Conservation (phyloP, 2,113 vertebrate species). For the Esox niger region DNA sequence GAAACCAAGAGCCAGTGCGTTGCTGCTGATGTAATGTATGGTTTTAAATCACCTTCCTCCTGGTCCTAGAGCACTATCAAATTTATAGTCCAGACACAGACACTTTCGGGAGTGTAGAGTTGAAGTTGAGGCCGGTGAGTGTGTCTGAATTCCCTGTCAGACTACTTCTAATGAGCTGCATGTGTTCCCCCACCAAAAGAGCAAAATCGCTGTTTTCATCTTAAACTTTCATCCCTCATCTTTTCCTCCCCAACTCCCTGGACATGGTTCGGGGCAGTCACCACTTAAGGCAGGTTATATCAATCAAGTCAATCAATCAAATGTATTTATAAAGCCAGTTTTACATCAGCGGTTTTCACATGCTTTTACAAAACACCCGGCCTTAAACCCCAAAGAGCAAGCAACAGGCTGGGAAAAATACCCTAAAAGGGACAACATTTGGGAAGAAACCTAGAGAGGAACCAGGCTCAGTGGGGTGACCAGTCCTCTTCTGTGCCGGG, state of each 20-base stretch:
- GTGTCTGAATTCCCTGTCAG: neutral
- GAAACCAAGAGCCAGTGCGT: constrained; percentile 54
- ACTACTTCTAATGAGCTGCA: constrained; percentile 39
- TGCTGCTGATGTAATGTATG: constrained; percentile 39
- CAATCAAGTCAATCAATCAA: too few species aligned
- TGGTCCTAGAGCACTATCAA: constrained; percentile 29
- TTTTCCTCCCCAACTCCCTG: neutral
- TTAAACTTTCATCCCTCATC: constrained; percentile 45
- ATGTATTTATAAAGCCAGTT: too few species aligned
- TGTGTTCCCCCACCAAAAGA: constrained; percentile 33
- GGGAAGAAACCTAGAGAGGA: too few species aligned
- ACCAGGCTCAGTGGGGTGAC: too few species aligned
- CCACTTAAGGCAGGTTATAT: constrained; percentile 31
- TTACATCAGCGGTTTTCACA: too few species aligned
- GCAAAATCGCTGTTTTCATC: constrained; percentile 65
- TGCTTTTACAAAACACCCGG: too few species aligned
- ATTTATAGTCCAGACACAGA: constrained; percentile 34
- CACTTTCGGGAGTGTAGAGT: constrained; percentile 13
- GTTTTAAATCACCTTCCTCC: constrained; percentile 56
- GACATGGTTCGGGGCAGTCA: constrained; percentile 34
- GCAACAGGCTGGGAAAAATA: too few species aligned
- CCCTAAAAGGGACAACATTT: too few species aligned
- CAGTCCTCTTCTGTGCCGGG: too few species aligned
- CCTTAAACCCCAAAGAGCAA: too few species aligned
- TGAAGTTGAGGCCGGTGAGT: neutral